Percentiles rank a stretch among this genome's conserved stretches.
These are phyloP conservation scores for Hirtodrosophila duncani DNA, from an alignment of 2,888 invertebrate genomes.

Conservation along the genomic window DNA sequence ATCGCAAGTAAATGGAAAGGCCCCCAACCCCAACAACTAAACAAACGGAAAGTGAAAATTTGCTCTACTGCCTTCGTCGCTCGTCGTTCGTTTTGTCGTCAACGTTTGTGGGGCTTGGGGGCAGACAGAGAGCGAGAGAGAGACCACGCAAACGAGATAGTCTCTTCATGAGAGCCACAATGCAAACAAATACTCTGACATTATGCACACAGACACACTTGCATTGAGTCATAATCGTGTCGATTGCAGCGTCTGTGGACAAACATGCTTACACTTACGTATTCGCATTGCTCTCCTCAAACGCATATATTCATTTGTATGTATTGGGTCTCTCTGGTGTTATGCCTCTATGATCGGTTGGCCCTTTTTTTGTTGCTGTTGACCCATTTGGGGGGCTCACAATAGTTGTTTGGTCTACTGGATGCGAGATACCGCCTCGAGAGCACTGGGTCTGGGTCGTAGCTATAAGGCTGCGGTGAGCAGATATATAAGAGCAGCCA, in stretches of 20 bases:
- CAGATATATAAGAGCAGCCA: too few relatives aligned
- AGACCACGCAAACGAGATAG: too few relatives aligned
- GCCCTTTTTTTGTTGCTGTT: constrained; percentile 53
- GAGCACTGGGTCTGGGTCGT: constrained; percentile 70
- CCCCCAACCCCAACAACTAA: constrained; percentile 60
- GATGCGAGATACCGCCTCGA: constrained; percentile 47
- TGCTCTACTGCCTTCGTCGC: constrained; percentile 66
- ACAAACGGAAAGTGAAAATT: constrained; percentile 78
- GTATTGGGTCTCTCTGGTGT: constrained; percentile 12
- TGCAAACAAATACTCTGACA: constrained; percentile 11
- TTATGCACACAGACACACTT: constrained; percentile 49
- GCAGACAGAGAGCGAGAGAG: constrained; percentile 8
- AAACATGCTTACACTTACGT: constrained; percentile 30
- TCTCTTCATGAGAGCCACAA: constrained; percentile 5
- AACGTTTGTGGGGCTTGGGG: too few relatives aligned
- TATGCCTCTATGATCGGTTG: constrained; percentile 40
- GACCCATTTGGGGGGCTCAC: constrained; percentile 58
- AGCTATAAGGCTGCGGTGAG: too few relatives aligned
- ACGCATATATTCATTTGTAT: not conserved
- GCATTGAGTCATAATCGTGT: constrained; percentile 69
- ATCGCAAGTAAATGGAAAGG: constrained; percentile 64
- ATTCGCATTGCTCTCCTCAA: constrained; percentile 1
- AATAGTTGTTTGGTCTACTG: constrained; percentile 19
- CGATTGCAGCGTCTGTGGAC: constrained; percentile 57
- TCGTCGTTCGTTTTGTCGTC: too few relatives aligned